phyloP scores from a whole-genome alignment of 1,140 invertebrate genomes.

The honey bee (Apis mellifera) region DNA sequence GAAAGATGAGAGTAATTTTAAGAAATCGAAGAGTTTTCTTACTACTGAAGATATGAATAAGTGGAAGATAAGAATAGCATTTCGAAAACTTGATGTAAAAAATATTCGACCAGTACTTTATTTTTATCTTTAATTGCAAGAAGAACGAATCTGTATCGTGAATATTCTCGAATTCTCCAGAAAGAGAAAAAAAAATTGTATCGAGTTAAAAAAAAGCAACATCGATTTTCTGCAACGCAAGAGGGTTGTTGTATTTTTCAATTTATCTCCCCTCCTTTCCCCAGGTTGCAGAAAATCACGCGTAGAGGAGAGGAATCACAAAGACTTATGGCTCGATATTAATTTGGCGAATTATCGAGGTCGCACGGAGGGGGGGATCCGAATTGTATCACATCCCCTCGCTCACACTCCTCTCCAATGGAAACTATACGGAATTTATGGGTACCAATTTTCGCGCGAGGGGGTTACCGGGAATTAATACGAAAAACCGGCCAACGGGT shows the following conservation, averaged over 20 bases:
- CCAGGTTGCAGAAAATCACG: background rate
- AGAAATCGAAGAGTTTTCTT: too few species aligned
- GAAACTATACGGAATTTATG: slow-evolving; percentile 38
- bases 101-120: too few species aligned
- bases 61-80: too few species aligned
- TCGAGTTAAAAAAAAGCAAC: background rate
- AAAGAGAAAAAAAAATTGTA: too few species aligned
- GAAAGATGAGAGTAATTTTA: too few species aligned
- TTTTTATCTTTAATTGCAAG: too few species aligned
- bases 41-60: too few species aligned
- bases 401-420: background rate
- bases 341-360: slow-evolving; percentile 43
- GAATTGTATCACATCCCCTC: slow-evolving; percentile 5
- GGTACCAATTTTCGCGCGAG: slow-evolving; percentile 34
- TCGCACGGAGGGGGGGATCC: background rate
- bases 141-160: too few species aligned
- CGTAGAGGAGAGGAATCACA: background rate
- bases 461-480: slow-evolving; percentile 31
- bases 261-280: too few species aligned
- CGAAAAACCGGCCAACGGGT: slow-evolving; percentile 28
- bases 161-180: too few species aligned
- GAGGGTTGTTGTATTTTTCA: background rate
- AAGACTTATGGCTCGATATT: slow-evolving; percentile 31
- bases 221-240: background rate
- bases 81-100: too few species aligned